Conservation (phyloP, 2,797 vertebrate genomes). For the Aphelocoma californica region DNA sequence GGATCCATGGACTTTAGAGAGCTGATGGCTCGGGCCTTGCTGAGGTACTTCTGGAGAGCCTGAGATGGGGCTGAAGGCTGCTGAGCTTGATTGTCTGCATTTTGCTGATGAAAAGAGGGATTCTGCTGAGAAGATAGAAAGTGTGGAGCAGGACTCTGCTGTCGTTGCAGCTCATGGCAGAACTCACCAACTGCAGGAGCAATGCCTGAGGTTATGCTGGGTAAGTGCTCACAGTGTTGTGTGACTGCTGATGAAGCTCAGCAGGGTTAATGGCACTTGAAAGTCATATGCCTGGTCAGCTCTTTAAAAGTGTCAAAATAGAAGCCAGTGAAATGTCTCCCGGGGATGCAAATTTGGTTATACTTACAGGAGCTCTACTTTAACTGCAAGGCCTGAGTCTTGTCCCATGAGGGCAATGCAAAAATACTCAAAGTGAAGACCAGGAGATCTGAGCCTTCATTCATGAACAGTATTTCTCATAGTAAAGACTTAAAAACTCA, state of each 20-base stretch:
- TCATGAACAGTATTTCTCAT: background rate
- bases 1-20: fast-evolving
- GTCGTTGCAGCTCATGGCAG: background rate
- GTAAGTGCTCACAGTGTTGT: background rate
- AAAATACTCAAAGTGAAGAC: fast-evolving
- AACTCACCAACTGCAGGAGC: background rate
- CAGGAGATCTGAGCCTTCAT: background rate
- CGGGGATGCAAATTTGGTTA: background rate
- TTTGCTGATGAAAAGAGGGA: background rate
- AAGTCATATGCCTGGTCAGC: background rate
- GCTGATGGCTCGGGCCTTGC: background rate
- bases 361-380: background rate
- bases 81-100: background rate
- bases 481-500: background rate
- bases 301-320: background rate
- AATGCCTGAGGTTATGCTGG: background rate
- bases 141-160: background rate
- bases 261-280: background rate
- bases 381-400: background rate
- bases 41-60: background rate
- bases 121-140: background rate
- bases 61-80: background rate
- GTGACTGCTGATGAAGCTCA: background rate
- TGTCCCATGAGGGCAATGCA: background rate
- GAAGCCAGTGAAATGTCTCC: background rate